Conservation (phyloP, 2,797 vertebrate genomes). For the Enteromius afrohamiltoni region DNA sequence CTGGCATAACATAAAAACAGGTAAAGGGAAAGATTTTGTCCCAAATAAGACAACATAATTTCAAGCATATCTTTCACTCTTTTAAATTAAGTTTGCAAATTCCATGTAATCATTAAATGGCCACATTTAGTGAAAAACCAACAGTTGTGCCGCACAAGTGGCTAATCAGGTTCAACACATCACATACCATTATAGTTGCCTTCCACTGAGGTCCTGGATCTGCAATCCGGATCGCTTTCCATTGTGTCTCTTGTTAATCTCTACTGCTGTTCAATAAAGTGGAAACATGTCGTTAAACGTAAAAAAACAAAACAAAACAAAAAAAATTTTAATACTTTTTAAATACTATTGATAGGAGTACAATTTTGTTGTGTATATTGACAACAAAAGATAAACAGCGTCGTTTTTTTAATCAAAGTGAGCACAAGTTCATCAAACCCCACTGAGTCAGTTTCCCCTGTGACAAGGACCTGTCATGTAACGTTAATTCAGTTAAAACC, state of each 20-base stretch:
- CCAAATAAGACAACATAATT: background rate
- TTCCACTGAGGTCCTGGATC: too few relatives aligned
- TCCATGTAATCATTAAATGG: background rate
- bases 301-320: too few relatives aligned
- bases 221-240: background rate
- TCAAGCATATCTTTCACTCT: background rate
- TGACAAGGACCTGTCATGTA: conserved; percentile 17
- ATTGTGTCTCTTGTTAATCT: background rate
- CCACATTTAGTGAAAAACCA: background rate
- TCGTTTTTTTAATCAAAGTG: conserved; percentile 31
- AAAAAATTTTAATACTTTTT: too few relatives aligned
- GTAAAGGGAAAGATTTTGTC: background rate
- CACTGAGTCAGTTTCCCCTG: background rate
- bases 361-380: background rate
- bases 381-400: conserved; percentile 19
- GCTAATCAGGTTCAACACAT: background rate
- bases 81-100: background rate
- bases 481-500: background rate
- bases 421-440: conserved; percentile 24
- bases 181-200: too few relatives aligned
- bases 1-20: background rate
- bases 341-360: background rate
- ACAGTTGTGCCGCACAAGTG: background rate
- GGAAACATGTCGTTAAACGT: background rate
- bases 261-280: background rate